Evolutionary conservation across 2,888 invertebrate species (phyloP).

Genomic region (Nematopogon swammerdamellus): DNA sequence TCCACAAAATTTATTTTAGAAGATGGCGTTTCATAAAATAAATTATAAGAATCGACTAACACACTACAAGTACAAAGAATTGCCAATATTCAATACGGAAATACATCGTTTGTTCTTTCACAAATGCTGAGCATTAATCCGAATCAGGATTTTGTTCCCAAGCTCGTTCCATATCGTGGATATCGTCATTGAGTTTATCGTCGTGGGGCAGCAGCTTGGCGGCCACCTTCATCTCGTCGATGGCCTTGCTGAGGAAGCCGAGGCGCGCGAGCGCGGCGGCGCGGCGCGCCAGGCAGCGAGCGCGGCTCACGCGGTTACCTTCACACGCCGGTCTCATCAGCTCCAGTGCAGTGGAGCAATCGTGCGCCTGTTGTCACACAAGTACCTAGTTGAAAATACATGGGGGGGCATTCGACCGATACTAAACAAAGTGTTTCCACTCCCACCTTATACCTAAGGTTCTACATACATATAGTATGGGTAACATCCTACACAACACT

Average conservation of each 20-base stretch:
- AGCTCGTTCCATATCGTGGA: slow-evolving; percentile 72
- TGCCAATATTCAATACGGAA: no score
- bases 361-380: slow-evolving; percentile 44
- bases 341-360: slow-evolving; percentile 67
- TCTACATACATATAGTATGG: no score
- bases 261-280: slow-evolving; percentile 71
- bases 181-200: slow-evolving; percentile 57
- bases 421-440: no score
- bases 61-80: no score
- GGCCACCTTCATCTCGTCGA: slow-evolving; percentile 73
- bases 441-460: no score
- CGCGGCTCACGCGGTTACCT: slow-evolving; percentile 66
- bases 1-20: no score
- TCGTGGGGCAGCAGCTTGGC: slow-evolving; percentile 63
- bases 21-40: no score
- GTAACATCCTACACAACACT: no score
- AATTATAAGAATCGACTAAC: no score
- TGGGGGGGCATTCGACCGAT: no score
- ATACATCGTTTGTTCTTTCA: no score
- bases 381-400: neutral
- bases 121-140: slow-evolving; percentile 18
- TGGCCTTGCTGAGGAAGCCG: slow-evolving; percentile 65
- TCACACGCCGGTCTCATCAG: slow-evolving; percentile 70
- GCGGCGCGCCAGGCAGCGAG: slow-evolving; percentile 69
- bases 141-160: slow-evolving; percentile 73